phyloP scores from a whole-genome alignment of 2,797 vertebrate species.

The Coendou prehensilis region DNA sequence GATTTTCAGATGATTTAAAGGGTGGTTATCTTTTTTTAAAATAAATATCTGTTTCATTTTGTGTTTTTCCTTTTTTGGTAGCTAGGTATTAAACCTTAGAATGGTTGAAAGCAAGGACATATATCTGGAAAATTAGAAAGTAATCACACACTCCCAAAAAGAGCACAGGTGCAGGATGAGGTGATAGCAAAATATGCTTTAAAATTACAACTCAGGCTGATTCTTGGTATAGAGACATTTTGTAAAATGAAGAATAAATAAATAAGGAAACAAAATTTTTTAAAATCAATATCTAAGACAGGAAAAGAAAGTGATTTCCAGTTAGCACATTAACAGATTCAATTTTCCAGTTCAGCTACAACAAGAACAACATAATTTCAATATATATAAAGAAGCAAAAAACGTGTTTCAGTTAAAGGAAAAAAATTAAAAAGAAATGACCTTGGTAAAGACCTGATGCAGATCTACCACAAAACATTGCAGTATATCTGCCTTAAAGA shows the following conservation, averaged over 20 bases:
- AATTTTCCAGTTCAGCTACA: neutral
- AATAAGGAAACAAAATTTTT: no score
- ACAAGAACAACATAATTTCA: neutral
- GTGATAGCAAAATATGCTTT: neutral
- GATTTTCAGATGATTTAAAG: neutral
- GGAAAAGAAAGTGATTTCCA: neutral
- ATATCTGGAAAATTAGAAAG: neutral
- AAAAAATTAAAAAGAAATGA: neutral
- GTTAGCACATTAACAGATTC: neutral
- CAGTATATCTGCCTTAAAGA: neutral
- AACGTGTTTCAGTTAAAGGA: neutral
- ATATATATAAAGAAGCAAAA: neutral
- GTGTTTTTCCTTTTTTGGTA: no score
- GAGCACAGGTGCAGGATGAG: neutral
- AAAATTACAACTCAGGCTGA: neutral
- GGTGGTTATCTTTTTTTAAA: neutral
- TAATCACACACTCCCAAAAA: neutral
- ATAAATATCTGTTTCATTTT: neutral
- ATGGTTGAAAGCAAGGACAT: neutral
- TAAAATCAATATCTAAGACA: neutral
- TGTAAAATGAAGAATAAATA: neutral
- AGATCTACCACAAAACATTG: neutral
- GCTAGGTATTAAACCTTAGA: neutral
- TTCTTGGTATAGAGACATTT: neutral
- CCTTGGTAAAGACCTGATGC: accelerated